Evolutionary conservation across 2,113 vertebrate genomes (phyloP).

Genomic region (Gobiocypris rarus): DNA sequence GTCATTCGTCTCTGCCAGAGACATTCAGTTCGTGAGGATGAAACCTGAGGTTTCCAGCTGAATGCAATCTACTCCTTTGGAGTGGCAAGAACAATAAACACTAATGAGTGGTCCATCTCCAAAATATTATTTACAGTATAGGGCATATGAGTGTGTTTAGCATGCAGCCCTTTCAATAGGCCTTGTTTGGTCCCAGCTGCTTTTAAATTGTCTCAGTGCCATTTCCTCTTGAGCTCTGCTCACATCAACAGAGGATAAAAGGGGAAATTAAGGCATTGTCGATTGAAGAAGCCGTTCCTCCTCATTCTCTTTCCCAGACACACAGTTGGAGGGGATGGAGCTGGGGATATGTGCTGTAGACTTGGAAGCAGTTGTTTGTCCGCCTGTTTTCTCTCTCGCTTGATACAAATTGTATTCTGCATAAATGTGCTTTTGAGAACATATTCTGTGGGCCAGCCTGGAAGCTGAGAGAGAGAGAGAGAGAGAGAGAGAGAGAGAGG

Average conservation of each 20-base stretch:
- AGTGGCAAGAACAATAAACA: constrained; percentile 50
- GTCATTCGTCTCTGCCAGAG: constrained; percentile 41
- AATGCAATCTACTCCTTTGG: constrained; percentile 60
- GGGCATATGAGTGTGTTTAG: constrained; percentile 44
- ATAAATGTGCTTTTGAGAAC: constrained; percentile 31
- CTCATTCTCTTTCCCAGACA: constrained; percentile 18
- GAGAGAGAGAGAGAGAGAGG: no score
- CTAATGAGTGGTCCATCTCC: constrained; percentile 55
- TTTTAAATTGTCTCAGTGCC: constrained; percentile 50
- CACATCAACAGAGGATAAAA: constrained; percentile 58
- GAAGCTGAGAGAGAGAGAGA: not conserved
- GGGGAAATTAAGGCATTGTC: constrained; percentile 55
- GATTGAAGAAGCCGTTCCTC: constrained; percentile 32
- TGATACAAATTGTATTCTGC: constrained; percentile 21
- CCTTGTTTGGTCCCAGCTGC: constrained; percentile 52
- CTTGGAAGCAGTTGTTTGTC: constrained; percentile 26
- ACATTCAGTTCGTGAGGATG: constrained; percentile 52
- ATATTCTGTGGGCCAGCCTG: not conserved
- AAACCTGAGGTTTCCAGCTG: constrained; percentile 52
- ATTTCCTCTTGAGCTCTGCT: constrained; percentile 44
- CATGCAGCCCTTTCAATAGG: constrained; percentile 27
- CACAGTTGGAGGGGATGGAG: constrained; percentile 13
- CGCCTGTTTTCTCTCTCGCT: constrained; percentile 14
- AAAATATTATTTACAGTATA: constrained; percentile 53
- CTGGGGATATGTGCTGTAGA: constrained; percentile 32